Conservation (phyloP, 2,888 invertebrate species). For the Bruchidius siliquastri region DNA sequence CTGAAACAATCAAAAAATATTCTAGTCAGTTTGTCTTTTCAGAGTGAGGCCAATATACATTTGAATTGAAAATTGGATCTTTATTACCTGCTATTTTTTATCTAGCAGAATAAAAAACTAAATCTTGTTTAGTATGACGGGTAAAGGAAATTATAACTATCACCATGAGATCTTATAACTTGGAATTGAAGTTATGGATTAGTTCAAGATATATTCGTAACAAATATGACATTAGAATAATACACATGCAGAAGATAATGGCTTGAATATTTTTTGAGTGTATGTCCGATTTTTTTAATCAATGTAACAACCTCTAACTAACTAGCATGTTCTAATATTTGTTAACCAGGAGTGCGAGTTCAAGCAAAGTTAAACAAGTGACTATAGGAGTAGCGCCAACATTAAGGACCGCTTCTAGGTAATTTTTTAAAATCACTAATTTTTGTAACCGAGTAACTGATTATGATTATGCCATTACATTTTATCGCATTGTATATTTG, state of each 20-base stretch:
- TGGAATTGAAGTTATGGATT: no score
- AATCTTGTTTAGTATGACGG: no score
- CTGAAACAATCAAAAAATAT: background rate
- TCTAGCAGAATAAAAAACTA: no score
- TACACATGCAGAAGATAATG: background rate
- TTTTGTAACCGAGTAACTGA: background rate
- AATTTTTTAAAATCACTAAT: slow-evolving; percentile 32
- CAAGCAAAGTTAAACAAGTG: slow-evolving; percentile 44
- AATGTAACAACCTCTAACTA: slow-evolving; percentile 18
- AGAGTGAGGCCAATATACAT: no score
- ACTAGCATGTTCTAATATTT: slow-evolving; percentile 40
- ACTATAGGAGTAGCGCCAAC: slow-evolving; percentile 46
- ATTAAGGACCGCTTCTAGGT: slow-evolving; percentile 48
- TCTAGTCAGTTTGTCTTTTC: background rate
- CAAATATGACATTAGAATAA: no score
- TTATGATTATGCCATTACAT: slow-evolving; percentile 4
- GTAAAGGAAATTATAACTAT: no score
- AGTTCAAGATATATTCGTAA: no score
- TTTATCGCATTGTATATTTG: background rate
- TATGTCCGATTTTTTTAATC: background rate
- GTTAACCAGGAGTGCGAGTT: slow-evolving; percentile 44
- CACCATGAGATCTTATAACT: no score
- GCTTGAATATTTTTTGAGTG: background rate
- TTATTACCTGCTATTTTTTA: no score
- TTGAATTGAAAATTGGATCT: no score